Evolutionary conservation across 2,797 vertebrate genomes (phyloP), one percentile per base, ranked within the genome.

Genomic region (Alfaro cultratus): DNA sequence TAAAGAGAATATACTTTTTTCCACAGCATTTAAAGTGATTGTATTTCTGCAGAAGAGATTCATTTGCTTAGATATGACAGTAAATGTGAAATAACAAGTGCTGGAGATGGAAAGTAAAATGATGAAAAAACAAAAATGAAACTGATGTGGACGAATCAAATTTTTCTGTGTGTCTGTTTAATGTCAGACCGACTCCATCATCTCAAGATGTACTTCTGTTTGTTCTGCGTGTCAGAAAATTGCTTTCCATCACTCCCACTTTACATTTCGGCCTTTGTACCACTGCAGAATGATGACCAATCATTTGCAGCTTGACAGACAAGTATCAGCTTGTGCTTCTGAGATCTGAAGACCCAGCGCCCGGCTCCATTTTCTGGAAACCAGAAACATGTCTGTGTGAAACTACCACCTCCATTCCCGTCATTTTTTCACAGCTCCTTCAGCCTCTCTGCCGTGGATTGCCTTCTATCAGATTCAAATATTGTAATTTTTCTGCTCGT

Each of bases 401-500:
- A 49, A 34, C 23, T n/a, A 6, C 23, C 73, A 73, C 43, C 75
- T 73, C 26, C 0, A 2, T 57, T 47, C 41, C 60, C 41, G 1
- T 55, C 23, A 26, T 39, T 76, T 57, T 1, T 71, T 77, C 29
- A 9, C 70, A 34, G 53, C 72, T n/a, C 57, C 46, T 45, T 13
- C 34, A 5, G 53, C 23, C 64, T 51, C 31, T 74, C 34, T 5
- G 34, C 9, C 26, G 13, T 73, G 13, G 41, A 76, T 73, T 46
- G 41, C 1, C 57, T 36, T 74, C 0, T 0, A 64, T 79, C 9
- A 83, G 31, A 73, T 47, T 73, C 43, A 55, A 67, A 74, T 77
- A 39, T 68, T 76, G 41, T 43, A 68, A 41, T 55, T 74, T 67
- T 77, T 53, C 15, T 39, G 41, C 74, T 72, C 60, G 64, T 75